Percentiles rank a stretch among this genome's conserved stretches.
Evolutionary conservation across 2,113 vertebrate genomes (phyloP).

Genomic region (Nycticorax nycticorax): DNA sequence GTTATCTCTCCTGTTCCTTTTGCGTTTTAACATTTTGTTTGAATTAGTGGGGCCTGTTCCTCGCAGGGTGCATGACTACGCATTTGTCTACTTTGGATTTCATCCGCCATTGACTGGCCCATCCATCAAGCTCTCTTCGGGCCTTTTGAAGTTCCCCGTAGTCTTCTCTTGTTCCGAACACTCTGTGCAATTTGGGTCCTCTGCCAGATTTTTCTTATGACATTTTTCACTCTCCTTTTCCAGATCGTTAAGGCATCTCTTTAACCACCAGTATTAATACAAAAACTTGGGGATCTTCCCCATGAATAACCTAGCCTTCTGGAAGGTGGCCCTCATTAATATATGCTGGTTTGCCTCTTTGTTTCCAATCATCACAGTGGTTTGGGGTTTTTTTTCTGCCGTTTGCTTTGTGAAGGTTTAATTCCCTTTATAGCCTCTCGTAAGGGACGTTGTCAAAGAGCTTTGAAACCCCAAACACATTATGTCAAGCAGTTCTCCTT

Average conservation of each 20-base stretch:
- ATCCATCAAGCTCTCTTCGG: slow-evolving; percentile 56
- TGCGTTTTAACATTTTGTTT: slow-evolving; percentile 58
- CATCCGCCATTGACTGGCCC: slow-evolving; percentile 58
- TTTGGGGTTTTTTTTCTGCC: not conserved
- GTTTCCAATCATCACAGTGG: not conserved
- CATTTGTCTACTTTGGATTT: slow-evolving; percentile 68
- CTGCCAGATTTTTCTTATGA: slow-evolving; percentile 50
- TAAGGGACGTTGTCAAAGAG: slow-evolving; percentile 29
- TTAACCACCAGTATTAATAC: not conserved
- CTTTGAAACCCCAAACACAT: slow-evolving; percentile 40
- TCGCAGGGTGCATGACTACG: slow-evolving; percentile 30
- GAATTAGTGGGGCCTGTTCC: slow-evolving; percentile 60
- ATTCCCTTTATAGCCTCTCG: slow-evolving; percentile 29
- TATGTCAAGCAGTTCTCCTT: slow-evolving; percentile 42
- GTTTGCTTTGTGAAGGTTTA: not conserved
- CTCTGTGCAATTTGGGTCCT: slow-evolving; percentile 43
- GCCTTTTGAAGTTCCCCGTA: slow-evolving; percentile 63
- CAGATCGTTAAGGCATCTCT: slow-evolving; percentile 44
- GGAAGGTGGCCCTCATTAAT: slow-evolving; percentile 1
- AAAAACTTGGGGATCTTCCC: slow-evolving; percentile 6
- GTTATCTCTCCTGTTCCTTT: not conserved
- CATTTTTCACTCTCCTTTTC: slow-evolving; percentile 50
- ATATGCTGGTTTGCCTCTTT: not conserved
- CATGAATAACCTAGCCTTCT: not conserved
- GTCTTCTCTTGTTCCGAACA: slow-evolving; percentile 47